Percentiles rank a stretch among this genome's conserved stretches.
Conservation (phyloP, 2,888 invertebrate genomes). For the Leptura quadrifasciata region DNA sequence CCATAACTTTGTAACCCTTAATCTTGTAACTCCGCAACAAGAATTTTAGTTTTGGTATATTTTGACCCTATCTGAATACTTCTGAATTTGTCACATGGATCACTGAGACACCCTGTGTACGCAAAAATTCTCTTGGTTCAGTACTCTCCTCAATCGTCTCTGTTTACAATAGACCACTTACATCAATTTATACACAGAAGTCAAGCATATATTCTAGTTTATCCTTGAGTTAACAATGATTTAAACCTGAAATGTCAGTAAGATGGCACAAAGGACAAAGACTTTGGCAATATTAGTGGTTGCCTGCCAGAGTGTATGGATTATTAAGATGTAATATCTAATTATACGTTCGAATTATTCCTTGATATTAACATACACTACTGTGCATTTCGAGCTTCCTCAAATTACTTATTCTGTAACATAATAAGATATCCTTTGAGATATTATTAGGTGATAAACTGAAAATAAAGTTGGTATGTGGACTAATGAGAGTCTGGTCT, state of each 20-base stretch:
- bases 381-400: slow-evolving; percentile 29
- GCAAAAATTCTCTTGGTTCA: neutral
- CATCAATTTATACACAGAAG: neutral
- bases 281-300: slow-evolving; percentile 14
- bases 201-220: neutral
- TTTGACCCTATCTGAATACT: too few species aligned
- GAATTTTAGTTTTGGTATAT: too few species aligned
- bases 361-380: slow-evolving; percentile 31
- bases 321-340: slow-evolving; percentile 29
- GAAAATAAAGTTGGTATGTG: too few species aligned
- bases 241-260: slow-evolving; percentile 15
- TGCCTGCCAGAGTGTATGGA: slow-evolving; percentile 16
- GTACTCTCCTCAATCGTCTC: neutral
- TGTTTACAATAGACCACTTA: slow-evolving; percentile 7
- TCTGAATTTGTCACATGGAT: too few species aligned
- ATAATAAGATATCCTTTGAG: slow-evolving; percentile 20
- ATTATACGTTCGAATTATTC: slow-evolving; percentile 36
- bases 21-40: too few species aligned
- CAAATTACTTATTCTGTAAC: slow-evolving; percentile 11
- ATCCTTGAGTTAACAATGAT: slow-evolving; percentile 9
- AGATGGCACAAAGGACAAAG: slow-evolving; percentile 15
- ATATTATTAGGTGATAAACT: slow-evolving; percentile 22
- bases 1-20: too few species aligned
- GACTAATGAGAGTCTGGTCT: too few species aligned
- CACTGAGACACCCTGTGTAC: too few species aligned